These are phyloP conservation scores for Anseranas semipalmata DNA, from an alignment of 2,113 vertebrate genomes.

Conservation along the genomic window DNA sequence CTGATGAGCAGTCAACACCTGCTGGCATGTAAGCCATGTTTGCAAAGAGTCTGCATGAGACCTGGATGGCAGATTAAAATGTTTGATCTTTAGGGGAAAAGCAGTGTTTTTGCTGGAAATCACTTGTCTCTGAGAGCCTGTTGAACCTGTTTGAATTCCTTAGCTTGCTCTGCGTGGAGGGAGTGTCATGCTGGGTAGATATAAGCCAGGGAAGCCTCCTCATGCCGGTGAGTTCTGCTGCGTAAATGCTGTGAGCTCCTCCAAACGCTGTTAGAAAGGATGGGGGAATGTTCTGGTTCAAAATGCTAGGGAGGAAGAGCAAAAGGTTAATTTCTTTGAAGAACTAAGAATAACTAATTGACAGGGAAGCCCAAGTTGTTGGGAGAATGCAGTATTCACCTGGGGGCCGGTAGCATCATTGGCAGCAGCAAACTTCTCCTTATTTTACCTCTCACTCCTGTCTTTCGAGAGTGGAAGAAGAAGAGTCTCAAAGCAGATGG, in stretches of 20 bases:
- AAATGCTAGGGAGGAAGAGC: background rate
- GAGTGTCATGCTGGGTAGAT: background rate
- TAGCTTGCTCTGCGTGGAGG: background rate
- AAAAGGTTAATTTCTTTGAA: background rate
- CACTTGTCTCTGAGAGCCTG: background rate
- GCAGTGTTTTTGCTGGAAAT: background rate
- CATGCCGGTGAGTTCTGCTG: background rate
- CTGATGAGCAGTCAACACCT: background rate
- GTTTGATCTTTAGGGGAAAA: background rate
- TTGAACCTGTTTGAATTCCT: background rate
- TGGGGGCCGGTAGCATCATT: fast-evolving
- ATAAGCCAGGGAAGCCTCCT: background rate
- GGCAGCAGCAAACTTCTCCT: background rate
- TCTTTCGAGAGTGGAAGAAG: background rate
- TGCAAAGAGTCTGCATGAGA: background rate
- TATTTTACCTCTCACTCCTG: background rate
- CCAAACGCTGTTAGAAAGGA: background rate
- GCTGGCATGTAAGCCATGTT: background rate
- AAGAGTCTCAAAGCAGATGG: background rate
- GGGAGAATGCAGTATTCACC: background rate
- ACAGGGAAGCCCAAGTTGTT: background rate
- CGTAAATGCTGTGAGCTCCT: background rate
- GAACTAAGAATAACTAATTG: background rate
- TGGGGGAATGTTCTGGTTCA: background rate
- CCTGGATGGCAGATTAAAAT: background rate